These are phyloP conservation scores for Pediacus dermestoides DNA, from an alignment of 2,888 invertebrate species.

Conservation along the genomic window DNA sequence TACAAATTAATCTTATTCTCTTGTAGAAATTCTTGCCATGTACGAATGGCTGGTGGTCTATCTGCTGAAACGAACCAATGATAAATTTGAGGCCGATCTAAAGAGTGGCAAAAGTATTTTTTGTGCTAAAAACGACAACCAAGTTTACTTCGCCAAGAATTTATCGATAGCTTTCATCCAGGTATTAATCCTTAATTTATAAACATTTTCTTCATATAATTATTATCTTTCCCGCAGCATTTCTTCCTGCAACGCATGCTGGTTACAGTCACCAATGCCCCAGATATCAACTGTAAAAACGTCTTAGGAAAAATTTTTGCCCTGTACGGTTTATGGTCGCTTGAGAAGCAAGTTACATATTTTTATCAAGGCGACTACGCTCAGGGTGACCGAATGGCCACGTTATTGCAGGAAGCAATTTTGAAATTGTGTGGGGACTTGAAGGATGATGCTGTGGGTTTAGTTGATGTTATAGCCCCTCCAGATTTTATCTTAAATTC, in stretches of 20 bases:
- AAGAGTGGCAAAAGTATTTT: slow-evolving; percentile 62
- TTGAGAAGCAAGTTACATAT: slow-evolving; percentile 72
- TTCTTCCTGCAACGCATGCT: slow-evolving; percentile 55
- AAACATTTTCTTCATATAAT: too few relatives aligned
- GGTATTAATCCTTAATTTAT: slow-evolving; percentile 50
- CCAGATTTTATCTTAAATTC: slow-evolving; percentile 83
- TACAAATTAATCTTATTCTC: slow-evolving; percentile 72
- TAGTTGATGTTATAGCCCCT: slow-evolving; percentile 79
- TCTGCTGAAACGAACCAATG: slow-evolving; percentile 65
- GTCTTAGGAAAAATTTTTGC: slow-evolving; percentile 61
- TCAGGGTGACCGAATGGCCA: too few relatives aligned
- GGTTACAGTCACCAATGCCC: slow-evolving; percentile 46
- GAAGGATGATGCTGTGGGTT: slow-evolving; percentile 66
- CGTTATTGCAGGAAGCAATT: slow-evolving; percentile 63
- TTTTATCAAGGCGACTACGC: slow-evolving; percentile 65
- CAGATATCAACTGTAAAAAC: slow-evolving; percentile 52
- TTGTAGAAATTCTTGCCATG: slow-evolving; percentile 63
- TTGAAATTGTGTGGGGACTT: slow-evolving; percentile 58
- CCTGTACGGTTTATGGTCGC: slow-evolving; percentile 63
- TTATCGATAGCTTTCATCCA: slow-evolving; percentile 75
- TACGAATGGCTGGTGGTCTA: slow-evolving; percentile 82
- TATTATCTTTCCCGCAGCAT: too few relatives aligned
- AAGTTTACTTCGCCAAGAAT: slow-evolving; percentile 76
- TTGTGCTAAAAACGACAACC: slow-evolving; percentile 77
- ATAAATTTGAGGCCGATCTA: slow-evolving; percentile 57